Conservation (phyloP, 2,113 vertebrate genomes). For the Glareola pratincola region DNA sequence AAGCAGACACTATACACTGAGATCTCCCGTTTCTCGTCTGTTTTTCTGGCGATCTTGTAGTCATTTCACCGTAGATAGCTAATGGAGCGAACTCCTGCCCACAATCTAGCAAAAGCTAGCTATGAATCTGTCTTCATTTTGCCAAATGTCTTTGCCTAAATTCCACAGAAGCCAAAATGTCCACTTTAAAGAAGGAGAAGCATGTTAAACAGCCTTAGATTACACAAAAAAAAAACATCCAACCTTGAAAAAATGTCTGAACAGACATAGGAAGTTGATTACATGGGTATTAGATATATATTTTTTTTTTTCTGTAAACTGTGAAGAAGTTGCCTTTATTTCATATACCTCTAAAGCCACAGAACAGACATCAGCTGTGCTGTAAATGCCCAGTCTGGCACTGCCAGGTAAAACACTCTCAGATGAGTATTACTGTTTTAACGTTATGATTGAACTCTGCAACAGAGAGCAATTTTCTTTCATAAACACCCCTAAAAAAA, state of each 20-base stretch:
- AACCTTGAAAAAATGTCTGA: background rate
- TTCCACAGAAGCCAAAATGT: background rate
- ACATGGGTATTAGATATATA: background rate
- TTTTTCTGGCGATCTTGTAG: background rate
- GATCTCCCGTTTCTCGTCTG: background rate
- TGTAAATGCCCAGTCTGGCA: background rate
- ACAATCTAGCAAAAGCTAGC: background rate
- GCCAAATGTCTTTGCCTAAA: background rate
- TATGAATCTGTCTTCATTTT: background rate
- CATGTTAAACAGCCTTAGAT: background rate
- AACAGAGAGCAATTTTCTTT: background rate
- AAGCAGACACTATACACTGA: background rate
- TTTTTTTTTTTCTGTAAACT: background rate
- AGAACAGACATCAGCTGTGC: background rate
- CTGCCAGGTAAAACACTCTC: background rate
- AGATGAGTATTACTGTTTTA: background rate
- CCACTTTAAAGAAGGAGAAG: background rate
- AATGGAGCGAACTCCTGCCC: background rate
- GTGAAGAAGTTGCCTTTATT: background rate
- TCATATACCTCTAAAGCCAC: background rate
- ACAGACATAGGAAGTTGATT: background rate
- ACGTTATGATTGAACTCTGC: background rate
- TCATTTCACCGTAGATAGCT: background rate
- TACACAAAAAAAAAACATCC: background rate
- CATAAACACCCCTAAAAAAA: background rate